Evolutionary conservation across 2,797 vertebrate species (phyloP).

Genomic region (Eulemur rubriventer): DNA sequence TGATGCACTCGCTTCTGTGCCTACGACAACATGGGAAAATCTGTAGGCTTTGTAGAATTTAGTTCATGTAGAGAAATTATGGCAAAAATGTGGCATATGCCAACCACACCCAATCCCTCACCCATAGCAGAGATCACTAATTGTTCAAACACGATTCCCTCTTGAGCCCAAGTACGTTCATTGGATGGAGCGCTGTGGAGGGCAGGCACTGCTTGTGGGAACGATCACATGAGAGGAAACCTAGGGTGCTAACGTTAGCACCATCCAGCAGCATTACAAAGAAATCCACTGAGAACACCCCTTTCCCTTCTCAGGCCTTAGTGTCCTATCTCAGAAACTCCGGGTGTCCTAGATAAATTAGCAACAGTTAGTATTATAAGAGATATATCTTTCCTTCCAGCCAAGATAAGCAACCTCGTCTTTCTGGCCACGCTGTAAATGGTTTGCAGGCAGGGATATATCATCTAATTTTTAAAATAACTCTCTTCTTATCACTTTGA

Average conservation of each 20-base stretch:
- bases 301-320: neutral
- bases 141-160: neutral
- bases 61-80: neutral
- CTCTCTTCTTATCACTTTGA: neutral
- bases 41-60: neutral
- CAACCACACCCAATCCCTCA: neutral
- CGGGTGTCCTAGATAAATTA: neutral
- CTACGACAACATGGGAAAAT: neutral
- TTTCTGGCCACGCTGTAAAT: neutral
- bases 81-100: neutral
- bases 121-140: neutral
- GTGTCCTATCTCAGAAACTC: neutral
- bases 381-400: neutral
- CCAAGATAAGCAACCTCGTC: neutral
- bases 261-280: neutral
- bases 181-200: neutral
- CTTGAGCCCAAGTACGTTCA: neutral
- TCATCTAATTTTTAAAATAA: neutral
- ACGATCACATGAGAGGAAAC: neutral
- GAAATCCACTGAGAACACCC: neutral
- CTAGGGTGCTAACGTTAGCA: neutral
- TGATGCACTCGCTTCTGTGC: neutral
- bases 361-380: neutral
- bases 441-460: neutral
- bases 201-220: neutral